Base-by-base conservation (phyloP, 1,140 invertebrate species). In the Helicoverpa armigera region DNA sequence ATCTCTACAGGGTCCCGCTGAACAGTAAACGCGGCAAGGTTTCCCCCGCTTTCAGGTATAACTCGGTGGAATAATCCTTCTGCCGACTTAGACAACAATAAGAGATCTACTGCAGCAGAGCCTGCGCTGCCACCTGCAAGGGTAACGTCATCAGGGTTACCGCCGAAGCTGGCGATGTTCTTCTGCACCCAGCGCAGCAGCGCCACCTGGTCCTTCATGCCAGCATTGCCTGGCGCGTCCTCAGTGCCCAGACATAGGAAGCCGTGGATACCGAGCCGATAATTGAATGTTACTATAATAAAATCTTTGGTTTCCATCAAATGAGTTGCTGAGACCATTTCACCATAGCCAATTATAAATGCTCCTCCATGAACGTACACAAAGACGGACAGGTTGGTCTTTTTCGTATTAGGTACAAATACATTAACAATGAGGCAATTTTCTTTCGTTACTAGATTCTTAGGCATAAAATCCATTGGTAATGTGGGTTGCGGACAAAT, bases 121-220 rank as follows among this genome's bases (percentile, higher is more conserved):
- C 91, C 92, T 13, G 92, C 89, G 79, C 91, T 92, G 48, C 69
- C 85, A 9, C 91, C 92, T 50, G 54, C 79, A n/a, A 93, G 70
- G 0, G 90, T 91, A 3, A 93, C 88, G 63, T 93, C 90, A 53
- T 91, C 65, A 43, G 91, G 87, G 63, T 93, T 91, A 0, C 91
- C 91, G 18, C 90, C 88, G 70, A 89, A 93, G 10, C 56, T 85
- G 9, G 82, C 86, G 70, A 93, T 93, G 74, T 93, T 92, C 51
- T 77, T 84, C 61, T 91, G 82, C 2, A 92, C 86, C 91, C 91
- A 92, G 13, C 83, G 83, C 9, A 92, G 67, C 31, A 87, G 29
- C 7, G 86, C 88, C 2, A 92, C 78, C 73, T 91, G 89, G 67
- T 92, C 91, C 81, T 92, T 92, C 87, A 90, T 88, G 14, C 88